These are phyloP conservation scores for Ecdyonurus torrentis DNA, from an alignment of 2,888 invertebrate species.

Conservation along the genomic window DNA sequence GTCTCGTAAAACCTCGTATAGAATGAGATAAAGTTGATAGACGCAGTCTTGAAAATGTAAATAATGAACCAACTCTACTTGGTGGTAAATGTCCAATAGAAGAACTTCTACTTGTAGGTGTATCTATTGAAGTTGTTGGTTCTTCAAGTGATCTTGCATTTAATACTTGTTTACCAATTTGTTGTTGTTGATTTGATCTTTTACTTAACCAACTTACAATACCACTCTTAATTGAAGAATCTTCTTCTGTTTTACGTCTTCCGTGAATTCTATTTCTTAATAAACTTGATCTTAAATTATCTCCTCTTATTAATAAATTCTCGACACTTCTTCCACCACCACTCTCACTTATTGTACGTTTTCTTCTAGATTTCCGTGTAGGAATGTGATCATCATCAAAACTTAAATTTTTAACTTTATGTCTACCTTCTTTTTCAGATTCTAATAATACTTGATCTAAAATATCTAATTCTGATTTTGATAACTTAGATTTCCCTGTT, in stretches of 20 bases:
- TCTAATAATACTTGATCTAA: slow-evolving; percentile 13
- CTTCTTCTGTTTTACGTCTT: not conserved
- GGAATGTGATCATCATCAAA: not conserved
- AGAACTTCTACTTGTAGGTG: slow-evolving; percentile 7
- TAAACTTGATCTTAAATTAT: not conserved
- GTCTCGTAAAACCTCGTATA: slow-evolving; percentile 10
- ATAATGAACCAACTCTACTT: not conserved
- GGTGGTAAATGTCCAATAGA: slow-evolving; percentile 10
- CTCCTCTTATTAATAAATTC: not conserved
- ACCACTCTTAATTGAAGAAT: not conserved
- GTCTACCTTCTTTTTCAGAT: not conserved
- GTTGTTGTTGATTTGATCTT: slow-evolving; percentile 7
- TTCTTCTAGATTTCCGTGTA: not conserved
- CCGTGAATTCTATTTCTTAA: not conserved
- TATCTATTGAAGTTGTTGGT: not conserved
- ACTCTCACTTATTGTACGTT: not conserved
- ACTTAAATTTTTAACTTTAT: not conserved
- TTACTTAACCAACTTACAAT: slow-evolving; percentile 6
- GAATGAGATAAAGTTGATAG: slow-evolving; percentile 8
- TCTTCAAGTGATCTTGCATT: slow-evolving; percentile 12
- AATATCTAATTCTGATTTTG: slow-evolving; percentile 18
- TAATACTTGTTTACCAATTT: slow-evolving; percentile 9
- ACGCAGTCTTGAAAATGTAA: slow-evolving; percentile 5
- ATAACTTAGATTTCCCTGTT: slow-evolving; percentile 13
- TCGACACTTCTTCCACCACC: not conserved